These are phyloP conservation scores for Charadrius vociferus DNA, from an alignment of 2,113 vertebrate genomes.

Conservation along the genomic window DNA sequence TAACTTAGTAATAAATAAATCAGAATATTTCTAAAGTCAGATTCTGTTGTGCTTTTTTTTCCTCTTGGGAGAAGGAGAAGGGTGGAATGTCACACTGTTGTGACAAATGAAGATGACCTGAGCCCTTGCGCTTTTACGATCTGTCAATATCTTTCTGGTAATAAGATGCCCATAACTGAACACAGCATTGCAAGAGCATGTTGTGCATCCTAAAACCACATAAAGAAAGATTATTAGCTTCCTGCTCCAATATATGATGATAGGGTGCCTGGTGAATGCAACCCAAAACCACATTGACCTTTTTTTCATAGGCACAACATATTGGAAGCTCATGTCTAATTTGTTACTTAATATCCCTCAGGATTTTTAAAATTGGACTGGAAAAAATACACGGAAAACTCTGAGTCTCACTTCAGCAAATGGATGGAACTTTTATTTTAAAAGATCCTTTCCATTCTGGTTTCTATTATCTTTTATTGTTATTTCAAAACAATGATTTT, in stretches of 20 bases:
- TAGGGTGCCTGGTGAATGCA: slow-evolving; percentile 30
- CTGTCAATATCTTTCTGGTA: slow-evolving; percentile 58
- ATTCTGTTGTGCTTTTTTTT: neutral
- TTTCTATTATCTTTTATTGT: neutral
- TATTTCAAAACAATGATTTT: neutral
- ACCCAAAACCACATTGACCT: slow-evolving; percentile 34
- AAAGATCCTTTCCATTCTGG: neutral
- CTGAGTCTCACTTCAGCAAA: neutral
- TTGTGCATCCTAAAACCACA: slow-evolving; percentile 51
- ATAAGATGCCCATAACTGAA: slow-evolving; percentile 53
- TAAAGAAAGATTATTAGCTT: slow-evolving; percentile 56
- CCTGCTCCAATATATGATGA: neutral
- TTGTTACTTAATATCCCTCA: slow-evolving; percentile 7
- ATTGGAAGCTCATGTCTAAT: slow-evolving; percentile 43
- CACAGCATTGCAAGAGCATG: slow-evolving; percentile 26
- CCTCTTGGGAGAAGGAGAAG: slow-evolving; percentile 21
- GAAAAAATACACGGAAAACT: neutral
- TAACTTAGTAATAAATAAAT: slow-evolving; percentile 42
- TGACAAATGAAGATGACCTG: slow-evolving; percentile 63
- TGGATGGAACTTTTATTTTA: neutral
- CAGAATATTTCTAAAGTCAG: slow-evolving; percentile 18
- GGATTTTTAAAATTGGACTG: slow-evolving; percentile 16
- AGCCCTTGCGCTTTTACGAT: slow-evolving; percentile 46
- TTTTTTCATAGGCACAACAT: slow-evolving; percentile 1
- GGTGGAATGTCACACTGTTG: slow-evolving; percentile 34